Evolutionary conservation across 2,888 invertebrate genomes (phyloP), one percentile per base, ranked within the genome.

Genomic region (Podabrus alpinus): DNA sequence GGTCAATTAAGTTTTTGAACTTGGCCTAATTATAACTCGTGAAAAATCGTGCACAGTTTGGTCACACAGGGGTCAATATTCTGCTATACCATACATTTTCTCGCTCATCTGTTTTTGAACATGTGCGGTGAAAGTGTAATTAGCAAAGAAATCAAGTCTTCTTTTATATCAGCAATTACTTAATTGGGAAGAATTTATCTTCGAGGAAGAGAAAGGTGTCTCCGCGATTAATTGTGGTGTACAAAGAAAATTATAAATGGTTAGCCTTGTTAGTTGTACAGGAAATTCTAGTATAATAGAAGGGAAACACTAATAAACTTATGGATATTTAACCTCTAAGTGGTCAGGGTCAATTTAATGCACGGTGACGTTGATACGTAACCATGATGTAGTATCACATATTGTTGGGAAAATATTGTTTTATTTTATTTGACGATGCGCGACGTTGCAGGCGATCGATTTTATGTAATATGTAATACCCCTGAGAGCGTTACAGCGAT

Each of bases 271-370:
- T 25, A 21, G 62, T 69, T 66, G 29, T 71, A 62, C 73, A 69
- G 76, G 76, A 73, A 69, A 66, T 64, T 66, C 66, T 72, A 68
- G 70, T 45, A 71, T 72, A 72, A 72, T 72, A 69, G 21, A 75
- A 69, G 74, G 76, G 77, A 74, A 72, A 68, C 62, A 45, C 72
- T 72, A 74, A 74, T 72, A 68, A 72, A 67, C 74, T 68, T 74
- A 69, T 74, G 45, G 72, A 77, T 72, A 74, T 73, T 69, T 59
- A 68, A 72, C 75, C 72, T 75, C 62, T 75, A 68, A 69, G 66
- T 62, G 77, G 77, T 73, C 77, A 77, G 77, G 77, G 75, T 77
- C 77, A 67, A 68, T 75, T 77, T 77, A 77, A 77, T 77, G 71
- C 59, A 25, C 68, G n/a, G 4, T 64, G 19, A 64, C 21, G 21